Evolutionary conservation across 2,113 vertebrate genomes (phyloP).

Genomic region (Sialia sialis): DNA sequence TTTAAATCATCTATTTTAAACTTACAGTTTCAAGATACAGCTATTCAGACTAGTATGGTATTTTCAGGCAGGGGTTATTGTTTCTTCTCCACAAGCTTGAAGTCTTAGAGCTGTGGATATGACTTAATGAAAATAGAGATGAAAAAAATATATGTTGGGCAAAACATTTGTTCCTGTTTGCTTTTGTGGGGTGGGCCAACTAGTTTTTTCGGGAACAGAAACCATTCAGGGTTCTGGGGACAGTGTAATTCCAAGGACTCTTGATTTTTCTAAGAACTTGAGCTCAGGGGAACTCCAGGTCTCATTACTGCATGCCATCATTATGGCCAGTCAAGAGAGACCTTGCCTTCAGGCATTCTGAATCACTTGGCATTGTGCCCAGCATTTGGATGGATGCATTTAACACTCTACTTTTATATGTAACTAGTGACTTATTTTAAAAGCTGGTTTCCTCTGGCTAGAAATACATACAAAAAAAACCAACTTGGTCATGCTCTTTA

Average conservation of each 20-base stretch:
- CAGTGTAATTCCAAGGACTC: not conserved
- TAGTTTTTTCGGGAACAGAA: not conserved
- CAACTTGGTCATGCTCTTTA: not conserved
- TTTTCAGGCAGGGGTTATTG: not conserved
- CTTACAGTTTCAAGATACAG: not conserved
- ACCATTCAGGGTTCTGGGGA: not conserved
- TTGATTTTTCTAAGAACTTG: not conserved
- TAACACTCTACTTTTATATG: not conserved
- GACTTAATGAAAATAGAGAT: not conserved
- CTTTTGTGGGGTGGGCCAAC: not conserved
- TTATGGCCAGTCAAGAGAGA: not conserved
- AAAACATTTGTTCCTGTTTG: not conserved
- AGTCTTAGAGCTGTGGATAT: not conserved
- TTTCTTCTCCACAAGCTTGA: not conserved
- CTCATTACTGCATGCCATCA: not conserved
- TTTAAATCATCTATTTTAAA: not conserved
- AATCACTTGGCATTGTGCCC: not conserved
- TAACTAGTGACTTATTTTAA: not conserved
- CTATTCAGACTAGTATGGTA: not conserved
- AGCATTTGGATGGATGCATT: not conserved
- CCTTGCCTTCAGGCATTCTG: not conserved
- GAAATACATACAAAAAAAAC: not conserved
- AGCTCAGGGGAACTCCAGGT: not conserved
- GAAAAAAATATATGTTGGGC: rapidly evolving
- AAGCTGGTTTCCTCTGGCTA: not conserved